phyloP scores from a whole-genome alignment of 1,140 invertebrate species.

The Carposina sasakii region DNA sequence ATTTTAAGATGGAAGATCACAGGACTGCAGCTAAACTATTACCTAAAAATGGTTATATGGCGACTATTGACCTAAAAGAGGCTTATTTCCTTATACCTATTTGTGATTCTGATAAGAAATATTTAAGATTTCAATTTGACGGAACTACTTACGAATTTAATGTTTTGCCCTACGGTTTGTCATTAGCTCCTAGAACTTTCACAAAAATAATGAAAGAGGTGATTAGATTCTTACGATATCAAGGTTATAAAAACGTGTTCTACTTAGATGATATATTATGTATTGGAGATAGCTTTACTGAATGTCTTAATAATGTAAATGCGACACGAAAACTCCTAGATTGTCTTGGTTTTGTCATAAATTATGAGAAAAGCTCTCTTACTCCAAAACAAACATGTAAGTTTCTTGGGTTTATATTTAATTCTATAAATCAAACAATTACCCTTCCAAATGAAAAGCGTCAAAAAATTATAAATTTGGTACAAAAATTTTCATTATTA shows the following conservation, averaged over 20 bases:
- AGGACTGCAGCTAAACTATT: constrained; percentile 16
- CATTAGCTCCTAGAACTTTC: constrained; percentile 16
- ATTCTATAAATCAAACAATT: not conserved
- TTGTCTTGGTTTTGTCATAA: constrained; percentile 22
- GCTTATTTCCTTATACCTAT: constrained; percentile 24
- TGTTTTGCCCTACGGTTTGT: constrained; percentile 18
- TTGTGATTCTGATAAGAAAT: constrained; percentile 6
- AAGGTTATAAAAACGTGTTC: constrained; percentile 13
- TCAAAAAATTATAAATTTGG: constrained; percentile 9
- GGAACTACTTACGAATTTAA: constrained; percentile 17
- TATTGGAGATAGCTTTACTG: constrained; percentile 11
- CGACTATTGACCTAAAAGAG: constrained; percentile 27
- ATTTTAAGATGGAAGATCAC: constrained; percentile 29
- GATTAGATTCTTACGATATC: constrained; percentile 7
- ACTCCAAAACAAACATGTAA: constrained; percentile 6
- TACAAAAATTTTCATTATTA: constrained; percentile 8
- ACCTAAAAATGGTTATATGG: constrained; percentile 15
- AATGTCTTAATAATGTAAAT: constrained; percentile 12
- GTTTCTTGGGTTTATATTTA: constrained; percentile 18
- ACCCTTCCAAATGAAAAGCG: constrained; percentile 13
- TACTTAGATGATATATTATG: constrained; percentile 26
- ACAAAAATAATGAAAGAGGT: constrained; percentile 26
- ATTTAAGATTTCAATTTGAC: constrained; percentile 18
- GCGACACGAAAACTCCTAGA: constrained; percentile 12
- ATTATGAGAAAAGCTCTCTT: constrained; percentile 16